These are phyloP conservation scores for Sternarchorhynchus goeldii DNA, from an alignment of 2,797 vertebrate species.

Conservation along the genomic window DNA sequence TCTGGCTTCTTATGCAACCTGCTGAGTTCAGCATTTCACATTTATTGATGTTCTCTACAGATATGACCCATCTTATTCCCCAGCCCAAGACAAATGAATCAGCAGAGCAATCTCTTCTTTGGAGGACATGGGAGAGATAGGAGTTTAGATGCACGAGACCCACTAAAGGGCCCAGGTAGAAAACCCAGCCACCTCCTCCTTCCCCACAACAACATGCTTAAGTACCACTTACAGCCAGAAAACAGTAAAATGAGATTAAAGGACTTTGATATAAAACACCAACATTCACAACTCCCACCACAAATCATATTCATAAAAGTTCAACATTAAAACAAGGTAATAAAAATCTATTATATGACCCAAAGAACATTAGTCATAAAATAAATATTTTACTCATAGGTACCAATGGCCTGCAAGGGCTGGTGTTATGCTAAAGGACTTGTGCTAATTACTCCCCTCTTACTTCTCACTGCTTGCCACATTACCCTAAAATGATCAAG, in stretches of 20 bases:
- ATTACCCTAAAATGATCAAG: background rate
- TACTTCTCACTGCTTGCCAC: background rate
- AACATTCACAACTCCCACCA: too few species aligned
- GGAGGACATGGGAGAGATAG: background rate
- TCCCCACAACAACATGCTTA: background rate
- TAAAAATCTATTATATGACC: background rate
- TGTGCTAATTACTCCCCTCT: too few species aligned
- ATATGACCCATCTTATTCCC: background rate
- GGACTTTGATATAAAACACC: background rate
- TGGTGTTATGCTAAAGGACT: too few species aligned
- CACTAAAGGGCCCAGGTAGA: too few species aligned
- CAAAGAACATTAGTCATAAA: background rate
- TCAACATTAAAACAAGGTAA: background rate
- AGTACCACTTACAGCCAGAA: background rate
- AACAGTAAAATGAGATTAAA: background rate
- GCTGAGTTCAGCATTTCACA: background rate
- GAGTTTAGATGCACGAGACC: too few species aligned
- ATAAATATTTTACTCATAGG: background rate
- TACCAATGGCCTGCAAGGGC: background rate
- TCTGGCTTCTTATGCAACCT: constrained; percentile 1
- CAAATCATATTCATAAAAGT: background rate
- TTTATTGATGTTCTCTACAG: background rate
- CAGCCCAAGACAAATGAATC: background rate
- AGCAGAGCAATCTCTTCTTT: background rate
- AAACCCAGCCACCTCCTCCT: too few species aligned